These are phyloP conservation scores for Mus musculus DNA, from an alignment of 2,113 vertebrate species.

Conservation along the genomic window DNA sequence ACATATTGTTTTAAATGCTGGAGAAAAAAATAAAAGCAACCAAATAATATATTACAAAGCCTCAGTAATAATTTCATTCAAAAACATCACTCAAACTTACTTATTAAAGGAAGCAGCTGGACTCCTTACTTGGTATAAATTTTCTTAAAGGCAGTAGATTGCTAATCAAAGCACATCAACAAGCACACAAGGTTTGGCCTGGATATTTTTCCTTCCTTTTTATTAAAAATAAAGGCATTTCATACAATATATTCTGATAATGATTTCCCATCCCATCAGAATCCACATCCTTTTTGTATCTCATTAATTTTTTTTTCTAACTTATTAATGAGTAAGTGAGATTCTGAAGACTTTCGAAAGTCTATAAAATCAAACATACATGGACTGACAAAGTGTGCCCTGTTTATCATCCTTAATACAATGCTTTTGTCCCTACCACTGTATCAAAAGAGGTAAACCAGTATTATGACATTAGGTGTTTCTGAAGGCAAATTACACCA, in stretches of 20 bases:
- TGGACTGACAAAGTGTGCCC: rapidly evolving
- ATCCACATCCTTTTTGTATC: neutral
- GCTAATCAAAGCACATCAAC: neutral
- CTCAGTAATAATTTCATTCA: neutral
- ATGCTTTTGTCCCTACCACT: neutral
- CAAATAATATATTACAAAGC: neutral
- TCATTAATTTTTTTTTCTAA: neutral
- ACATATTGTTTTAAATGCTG: neutral
- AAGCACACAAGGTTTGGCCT: too few species aligned
- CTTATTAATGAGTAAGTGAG: neutral
- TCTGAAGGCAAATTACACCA: neutral
- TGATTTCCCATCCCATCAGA: neutral
- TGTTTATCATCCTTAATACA: neutral
- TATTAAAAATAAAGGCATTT: neutral
- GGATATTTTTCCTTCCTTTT: neutral
- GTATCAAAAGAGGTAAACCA: neutral
- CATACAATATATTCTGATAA: neutral
- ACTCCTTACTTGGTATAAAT: neutral
- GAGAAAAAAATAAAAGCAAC: neutral
- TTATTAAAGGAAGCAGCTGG: neutral
- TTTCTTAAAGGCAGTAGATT: neutral
- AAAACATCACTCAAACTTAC: neutral
- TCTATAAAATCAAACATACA: neutral
- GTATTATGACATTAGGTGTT: neutral
- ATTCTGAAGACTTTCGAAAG: neutral